Base-by-base conservation (phyloP, 2,113 vertebrate species). In the Thryonomys swinderianus region DNA sequence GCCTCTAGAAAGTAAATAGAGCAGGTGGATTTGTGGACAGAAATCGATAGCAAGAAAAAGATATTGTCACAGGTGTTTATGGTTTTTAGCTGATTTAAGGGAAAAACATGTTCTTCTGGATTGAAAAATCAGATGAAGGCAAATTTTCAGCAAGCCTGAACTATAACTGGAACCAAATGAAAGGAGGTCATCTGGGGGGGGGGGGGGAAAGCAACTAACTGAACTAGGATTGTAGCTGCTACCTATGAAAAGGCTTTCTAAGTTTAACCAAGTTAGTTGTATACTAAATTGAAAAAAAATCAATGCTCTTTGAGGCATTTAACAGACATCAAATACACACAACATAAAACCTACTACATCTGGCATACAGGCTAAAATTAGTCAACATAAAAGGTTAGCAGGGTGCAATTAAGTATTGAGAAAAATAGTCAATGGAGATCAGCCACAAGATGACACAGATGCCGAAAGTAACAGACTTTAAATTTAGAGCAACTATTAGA, bases 1-100 rank as follows among this genome's bases (percentile, higher is more conserved):
- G 30, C 34, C 53, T 90, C 92, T 78, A 82, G 51, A 90, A 96
- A 90, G 69, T 61, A 94, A 93, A 71, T 91, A 62, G 81, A 93
- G 61, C 25, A 82, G 42, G 23, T 51, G 89, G 83, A 64, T 86
- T 51, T 89, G 62, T 67, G 27, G 32, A 94, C 55, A 92, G 14
- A 59, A 85, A 93, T 37, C 78, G 20, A 88, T 73, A 85, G 23
- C 30, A 92, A 64, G 61, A 67, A 93, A 96, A 93, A 85, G 17
- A 92, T 55, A 62, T 55, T 61, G 27, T 90, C 45, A 84, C 23
- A 76, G n/a, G 23, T 59, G 34, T 85, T 95, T 91, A 80, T 81
- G 62, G 17, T n/a, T 85, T 83, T 48, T 87, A 55, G 57, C 23
- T 85, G 67, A 95, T 73, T 93, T 93, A 66, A 48, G 2, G 3